Base-by-base conservation (phyloP, 2,113 vertebrate genomes). In the Marmota monax region DNA sequence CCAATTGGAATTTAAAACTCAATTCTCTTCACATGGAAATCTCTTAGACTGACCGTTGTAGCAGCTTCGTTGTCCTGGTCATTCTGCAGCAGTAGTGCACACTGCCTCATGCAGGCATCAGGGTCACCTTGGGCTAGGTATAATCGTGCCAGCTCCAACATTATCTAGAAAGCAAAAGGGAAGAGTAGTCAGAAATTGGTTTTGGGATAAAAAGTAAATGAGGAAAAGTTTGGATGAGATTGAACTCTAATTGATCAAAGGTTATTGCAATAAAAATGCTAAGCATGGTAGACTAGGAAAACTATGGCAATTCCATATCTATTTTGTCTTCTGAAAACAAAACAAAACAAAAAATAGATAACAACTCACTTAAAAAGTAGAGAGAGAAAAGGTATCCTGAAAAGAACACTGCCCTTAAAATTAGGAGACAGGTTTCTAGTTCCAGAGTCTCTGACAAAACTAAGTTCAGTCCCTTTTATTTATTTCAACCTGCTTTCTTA, bases 41-140 rank as follows among this genome's bases (percentile, higher is more conserved):
- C 5, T 77, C 67, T 25, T 1, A 11, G 10, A 98, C 99, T 97
- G 84, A 99, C 99, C 99, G 99, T 98, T 0, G 99, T 99, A 67
- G 99, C 99, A 5, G 99, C 99, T 97, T 99, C 99, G 27, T 99
- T 99, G 95, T 99, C 99, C 95, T 99, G 99, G 96, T 99, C 99
- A 0, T 93, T 99, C 98, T 99, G 99, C 97, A 99, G 98, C 34
- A 99, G 98, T 23, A 99, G 39, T 4, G 98, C 97, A 96, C 99
- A 99, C 67, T 99, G 99, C 90, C 99, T 98, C 76, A 99, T 99
- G 97, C 99, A 99, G 4, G 99, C 98, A 23, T 99, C 99, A 0
- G 98, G 98, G 80, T 99, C 99, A 23, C 99, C 99, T 45, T 99
- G 99, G 5, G 99, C 99, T 23, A 99, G 99, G 97, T 99, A 99